Conservation (phyloP, 2,888 invertebrate species). For the Heliconius sara region DNA sequence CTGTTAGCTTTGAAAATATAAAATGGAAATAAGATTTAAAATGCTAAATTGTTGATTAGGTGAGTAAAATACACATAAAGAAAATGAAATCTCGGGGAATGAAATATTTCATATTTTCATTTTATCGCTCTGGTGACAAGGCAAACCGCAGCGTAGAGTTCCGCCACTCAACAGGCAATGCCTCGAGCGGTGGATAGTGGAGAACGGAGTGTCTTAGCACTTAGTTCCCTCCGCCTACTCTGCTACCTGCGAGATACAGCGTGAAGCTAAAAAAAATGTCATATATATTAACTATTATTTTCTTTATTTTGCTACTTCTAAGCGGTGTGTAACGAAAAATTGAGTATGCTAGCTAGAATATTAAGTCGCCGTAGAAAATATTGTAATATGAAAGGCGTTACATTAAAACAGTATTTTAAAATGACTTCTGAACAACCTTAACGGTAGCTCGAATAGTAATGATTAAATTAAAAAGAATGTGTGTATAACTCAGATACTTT, state of each 20-base stretch:
- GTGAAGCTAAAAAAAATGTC: background rate
- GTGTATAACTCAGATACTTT: background rate
- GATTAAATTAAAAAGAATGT: background rate
- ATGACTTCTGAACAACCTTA: background rate
- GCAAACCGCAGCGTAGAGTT: no score
- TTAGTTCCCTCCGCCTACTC: background rate
- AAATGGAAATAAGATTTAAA: no score
- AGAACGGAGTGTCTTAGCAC: no score
- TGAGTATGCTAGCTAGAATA: conserved; percentile 31
- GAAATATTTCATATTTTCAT: no score
- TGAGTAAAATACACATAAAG: no score
- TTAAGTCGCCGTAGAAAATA: conserved; percentile 25
- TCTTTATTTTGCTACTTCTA: background rate
- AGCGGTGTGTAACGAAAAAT: conserved; percentile 27
- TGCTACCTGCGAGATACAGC: background rate
- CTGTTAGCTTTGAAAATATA: no score
- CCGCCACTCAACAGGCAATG: no score
- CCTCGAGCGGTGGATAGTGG: no score
- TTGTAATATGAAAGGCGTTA: conserved; percentile 19
- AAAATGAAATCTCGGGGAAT: no score
- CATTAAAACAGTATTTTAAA: conserved; percentile 25
- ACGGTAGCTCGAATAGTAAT: background rate
- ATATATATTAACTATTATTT: background rate
- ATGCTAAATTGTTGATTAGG: no score
- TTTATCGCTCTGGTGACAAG: no score